Base-by-base conservation (phyloP, 2,113 vertebrate genomes). In the Todiramphus saurophagus region DNA sequence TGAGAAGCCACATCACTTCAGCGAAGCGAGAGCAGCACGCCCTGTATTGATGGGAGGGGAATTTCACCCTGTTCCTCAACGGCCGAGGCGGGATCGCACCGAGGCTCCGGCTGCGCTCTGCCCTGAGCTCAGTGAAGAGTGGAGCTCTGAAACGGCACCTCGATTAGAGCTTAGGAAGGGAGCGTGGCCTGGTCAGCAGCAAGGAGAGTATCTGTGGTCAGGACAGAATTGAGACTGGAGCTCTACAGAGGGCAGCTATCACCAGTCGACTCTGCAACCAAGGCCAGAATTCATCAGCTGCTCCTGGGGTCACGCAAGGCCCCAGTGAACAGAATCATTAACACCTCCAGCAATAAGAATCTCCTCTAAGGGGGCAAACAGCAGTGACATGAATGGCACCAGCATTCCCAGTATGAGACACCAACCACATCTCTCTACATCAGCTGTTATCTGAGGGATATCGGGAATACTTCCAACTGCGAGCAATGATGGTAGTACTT, bases 311-410 rank as follows among this genome's bases (percentile, higher is more conserved):
- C 31, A 44, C 18, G 16, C 63, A 51, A 72, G n/a, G 46, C 17
- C n/a, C 51, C 59, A 33, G 20, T 1, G 7, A 43, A 31, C 1
- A 46, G 33, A 8, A 31, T 31, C 24, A 35, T 16, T 55, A n/a
- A 35, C 44, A 28, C 18, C 53, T 41, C 35, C 39, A 60, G 37
- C 17, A 23, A 46, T 8, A 66, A 31, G 0, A 2, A 48, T 15
- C 41, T 51, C 50, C 31, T 77, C 43, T 5, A 41, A 64, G n/a
- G 33, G 11, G n/a, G 35, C 37, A 82, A 76, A 75, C 27, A 17
- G 48, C 0, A 0, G 44, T 41, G 55, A 31, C 3, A 16, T 0
- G 25, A 74, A 53, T 4, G 28, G 31, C 27, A 30, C 21, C 0
- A 0, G 27, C n/a, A 10, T 15, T 51, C 58, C 35, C 19, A 30